Conservation (phyloP, 2,113 vertebrate genomes). For the Serranochromis macrocephalus region DNA sequence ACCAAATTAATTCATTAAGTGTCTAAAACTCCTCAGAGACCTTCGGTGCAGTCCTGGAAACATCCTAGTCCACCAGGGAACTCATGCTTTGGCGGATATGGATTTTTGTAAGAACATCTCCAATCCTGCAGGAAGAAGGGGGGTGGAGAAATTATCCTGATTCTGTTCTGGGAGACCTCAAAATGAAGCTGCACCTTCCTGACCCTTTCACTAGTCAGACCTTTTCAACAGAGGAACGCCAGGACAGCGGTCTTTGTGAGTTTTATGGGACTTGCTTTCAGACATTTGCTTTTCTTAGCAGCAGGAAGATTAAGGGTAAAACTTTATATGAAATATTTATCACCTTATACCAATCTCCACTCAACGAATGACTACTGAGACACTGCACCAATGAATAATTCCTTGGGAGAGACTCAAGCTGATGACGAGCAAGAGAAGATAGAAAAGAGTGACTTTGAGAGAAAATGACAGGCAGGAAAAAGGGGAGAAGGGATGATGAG, state of each 20-base stretch:
- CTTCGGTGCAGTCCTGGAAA: background rate
- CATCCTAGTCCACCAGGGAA: conserved; percentile 11
- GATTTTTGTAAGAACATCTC: background rate
- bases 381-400: conserved; percentile 57
- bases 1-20: conserved; percentile 49
- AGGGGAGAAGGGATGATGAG: background rate
- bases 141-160: background rate
- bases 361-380: conserved; percentile 48
- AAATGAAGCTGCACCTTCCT: conserved; percentile 48
- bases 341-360: conserved; percentile 45
- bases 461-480: conserved; percentile 12
- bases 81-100: background rate
- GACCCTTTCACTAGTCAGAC: conserved; percentile 18
- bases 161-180: background rate
- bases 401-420: conserved; percentile 22
- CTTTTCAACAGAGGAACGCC: conserved; percentile 29
- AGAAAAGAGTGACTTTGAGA: background rate
- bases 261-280: conserved; percentile 18
- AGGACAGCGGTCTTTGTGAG: background rate
- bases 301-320: conserved; percentile 52
- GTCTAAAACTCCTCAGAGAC: conserved; percentile 36
- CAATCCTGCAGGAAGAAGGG: background rate
- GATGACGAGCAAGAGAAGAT: background rate
- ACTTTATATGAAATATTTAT: conserved; percentile 63
- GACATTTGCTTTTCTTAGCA: conserved; percentile 34